Percentiles rank a stretch among this genome's conserved stretches.
phyloP scores from a whole-genome alignment of 1,140 invertebrate species.

The Lordiphosa collinella region DNA sequence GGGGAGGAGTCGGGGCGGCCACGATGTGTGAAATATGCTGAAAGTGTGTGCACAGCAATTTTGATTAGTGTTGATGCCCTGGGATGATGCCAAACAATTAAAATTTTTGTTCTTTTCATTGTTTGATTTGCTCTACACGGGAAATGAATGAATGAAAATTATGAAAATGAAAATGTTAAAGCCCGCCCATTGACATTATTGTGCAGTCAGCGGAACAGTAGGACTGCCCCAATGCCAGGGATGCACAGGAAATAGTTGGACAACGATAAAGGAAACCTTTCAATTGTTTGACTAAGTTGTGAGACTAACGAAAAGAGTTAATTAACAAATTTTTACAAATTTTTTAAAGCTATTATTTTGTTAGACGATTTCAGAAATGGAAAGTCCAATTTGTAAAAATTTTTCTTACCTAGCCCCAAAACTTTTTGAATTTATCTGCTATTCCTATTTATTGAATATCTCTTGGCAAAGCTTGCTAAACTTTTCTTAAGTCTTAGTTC shows the following conservation, averaged over 20 bases:
- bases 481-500: too few relatives aligned
- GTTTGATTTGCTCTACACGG: constrained; percentile 71
- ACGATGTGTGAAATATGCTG: constrained; percentile 74
- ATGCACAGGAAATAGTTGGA: not conserved
- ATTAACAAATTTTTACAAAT: too few relatives aligned
- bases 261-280: not conserved
- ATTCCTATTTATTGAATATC: too few relatives aligned
- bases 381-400: too few relatives aligned
- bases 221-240: not conserved
- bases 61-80: constrained; percentile 46
- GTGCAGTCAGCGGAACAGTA: constrained; percentile 46
- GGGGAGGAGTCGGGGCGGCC: not conserved
- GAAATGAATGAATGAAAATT: constrained; percentile 68
- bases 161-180: constrained; percentile 47
- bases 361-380: too few relatives aligned
- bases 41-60: constrained; percentile 66
- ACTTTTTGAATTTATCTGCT: too few relatives aligned
- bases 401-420: too few relatives aligned
- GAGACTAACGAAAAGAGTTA: too few relatives aligned
- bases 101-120: constrained; percentile 42
- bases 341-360: too few relatives aligned
- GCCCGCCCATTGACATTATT: constrained; percentile 69
- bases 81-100: constrained; percentile 44
- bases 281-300: too few relatives aligned
- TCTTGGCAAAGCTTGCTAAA: too few relatives aligned